Evolutionary conservation across 64 coral and sea anemone species (phyloP), one percentile per base, ranked within the genome.

Genomic region (Hydrozoanthus tunicans): DNA sequence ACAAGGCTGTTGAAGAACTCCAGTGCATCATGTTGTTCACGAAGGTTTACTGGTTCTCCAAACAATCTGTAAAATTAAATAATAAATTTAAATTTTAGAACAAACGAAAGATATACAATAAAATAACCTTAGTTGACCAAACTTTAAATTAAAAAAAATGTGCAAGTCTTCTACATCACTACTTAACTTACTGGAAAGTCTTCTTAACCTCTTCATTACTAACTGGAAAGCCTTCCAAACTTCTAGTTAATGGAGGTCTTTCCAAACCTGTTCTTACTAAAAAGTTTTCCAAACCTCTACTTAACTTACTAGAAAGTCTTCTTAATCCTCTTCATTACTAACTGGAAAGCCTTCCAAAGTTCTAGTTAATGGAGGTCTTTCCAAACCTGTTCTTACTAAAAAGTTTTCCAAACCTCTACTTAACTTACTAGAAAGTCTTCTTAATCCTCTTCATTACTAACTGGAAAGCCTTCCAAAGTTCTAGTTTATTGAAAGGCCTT

Each of bases 1-100:
- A 99, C 90, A 80, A 99, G 92, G 92, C 93, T 96, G 79, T 99
- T 99, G 74, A 99, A 99, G 66, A 99, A 99, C 73, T 99, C 97
- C 52, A 99, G 23, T 10, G 97, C 97, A 89, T 99, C 97, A 17
- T 99, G 97, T 53, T 99, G 97, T 79, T 99, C 97, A 7, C 97
- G 94, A 77, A 99, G 94, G 67, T 99, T 99, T 13, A 99, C 97
- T 53, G 94, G 97, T 77, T 99, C 97, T 27, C 97, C 97, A 43
- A 93, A 86, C 51, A 96, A 84, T 69, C 97, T 99, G 53, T 10
- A 63, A 78, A 54, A 86, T 51, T 15, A 59, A 56, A 59, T 9
- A 79, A 67, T 0, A 0, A 23, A 7, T 15, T 14, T 14, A 7
- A 83, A 62, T 5, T 5, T 20, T 27, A 14, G 24, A 0, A 12